Conservation (phyloP, 64 coral and sea anemone species). For the Hydrozoanthus tunicans region DNA sequence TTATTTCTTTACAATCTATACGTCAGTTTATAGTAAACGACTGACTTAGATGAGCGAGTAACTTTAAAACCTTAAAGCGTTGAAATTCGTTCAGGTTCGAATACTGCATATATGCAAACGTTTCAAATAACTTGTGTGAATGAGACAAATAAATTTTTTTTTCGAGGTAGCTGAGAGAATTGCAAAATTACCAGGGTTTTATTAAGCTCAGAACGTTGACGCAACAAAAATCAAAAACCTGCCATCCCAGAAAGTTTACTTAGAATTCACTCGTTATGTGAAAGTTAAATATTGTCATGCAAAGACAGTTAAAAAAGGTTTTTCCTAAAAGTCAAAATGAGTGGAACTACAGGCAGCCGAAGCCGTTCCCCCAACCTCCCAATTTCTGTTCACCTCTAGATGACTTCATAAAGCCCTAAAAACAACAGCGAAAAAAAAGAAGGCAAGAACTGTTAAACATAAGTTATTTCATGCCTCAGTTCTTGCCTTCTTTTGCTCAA, state of each 20-base stretch:
- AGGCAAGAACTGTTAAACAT: too few relatives aligned
- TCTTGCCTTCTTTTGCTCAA: too few relatives aligned
- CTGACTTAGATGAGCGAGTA: background rate
- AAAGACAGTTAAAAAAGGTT: too few relatives aligned
- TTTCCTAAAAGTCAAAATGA: too few relatives aligned
- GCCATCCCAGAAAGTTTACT: background rate
- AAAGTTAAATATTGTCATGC: too few relatives aligned
- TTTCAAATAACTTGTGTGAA: background rate
- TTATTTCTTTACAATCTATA: constrained; percentile 6
- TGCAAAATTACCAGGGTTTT: constrained; percentile 2
- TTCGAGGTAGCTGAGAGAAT: constrained; percentile 1
- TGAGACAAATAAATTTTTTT: background rate
- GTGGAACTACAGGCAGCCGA: too few relatives aligned
- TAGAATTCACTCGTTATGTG: too few relatives aligned
- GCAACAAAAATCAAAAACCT: constrained; percentile 2
- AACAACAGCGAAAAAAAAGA: too few relatives aligned
- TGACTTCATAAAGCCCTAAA: too few relatives aligned
- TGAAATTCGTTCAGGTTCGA: background rate
- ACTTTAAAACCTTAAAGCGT: constrained; percentile 6
- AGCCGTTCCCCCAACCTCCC: too few relatives aligned
- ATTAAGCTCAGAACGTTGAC: constrained; percentile 4
- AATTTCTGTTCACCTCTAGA: too few relatives aligned
- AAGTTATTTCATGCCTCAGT: too few relatives aligned
- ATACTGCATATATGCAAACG: constrained; percentile 2
- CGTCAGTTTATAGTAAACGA: constrained; percentile 5